Evolutionary conservation across 2,113 vertebrate species (phyloP).

Genomic region (Perca flavescens): DNA sequence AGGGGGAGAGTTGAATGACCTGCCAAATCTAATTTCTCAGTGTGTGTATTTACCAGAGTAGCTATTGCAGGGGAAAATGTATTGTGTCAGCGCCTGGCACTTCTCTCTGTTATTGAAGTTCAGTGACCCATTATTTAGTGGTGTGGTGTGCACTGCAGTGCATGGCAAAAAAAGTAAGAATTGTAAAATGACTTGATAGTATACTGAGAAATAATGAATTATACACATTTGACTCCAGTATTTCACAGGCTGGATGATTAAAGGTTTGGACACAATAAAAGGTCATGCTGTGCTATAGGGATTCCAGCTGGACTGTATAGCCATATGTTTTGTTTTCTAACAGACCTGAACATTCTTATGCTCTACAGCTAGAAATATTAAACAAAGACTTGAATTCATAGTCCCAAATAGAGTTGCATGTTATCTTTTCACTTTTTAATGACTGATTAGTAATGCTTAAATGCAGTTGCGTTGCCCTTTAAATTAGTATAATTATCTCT

Average conservation of each 20-base stretch:
- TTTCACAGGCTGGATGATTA: constrained; percentile 1
- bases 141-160: constrained; percentile 38
- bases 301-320: neutral
- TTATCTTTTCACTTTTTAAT: neutral
- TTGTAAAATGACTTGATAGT: constrained; percentile 39
- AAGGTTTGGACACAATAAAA: constrained; percentile 12
- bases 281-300: neutral
- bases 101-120: constrained; percentile 71
- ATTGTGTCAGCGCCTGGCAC: constrained; percentile 76
- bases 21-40: constrained; percentile 82
- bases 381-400: neutral
- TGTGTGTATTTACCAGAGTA: constrained; percentile 76
- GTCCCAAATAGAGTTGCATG: neutral
- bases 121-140: constrained; percentile 72
- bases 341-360: neutral
- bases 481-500: neutral
- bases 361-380: neutral
- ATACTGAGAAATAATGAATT: constrained; percentile 28
- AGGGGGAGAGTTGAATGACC: constrained; percentile 73
- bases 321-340: constrained; percentile 7
- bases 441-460: neutral
- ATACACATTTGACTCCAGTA: constrained; percentile 24
- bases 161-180: constrained; percentile 38
- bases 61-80: constrained; percentile 65
- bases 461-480: neutral